Evolutionary conservation across 92 coral and sea anemone genomes (phyloP).

Genomic region (Blastomussa wellsi): DNA sequence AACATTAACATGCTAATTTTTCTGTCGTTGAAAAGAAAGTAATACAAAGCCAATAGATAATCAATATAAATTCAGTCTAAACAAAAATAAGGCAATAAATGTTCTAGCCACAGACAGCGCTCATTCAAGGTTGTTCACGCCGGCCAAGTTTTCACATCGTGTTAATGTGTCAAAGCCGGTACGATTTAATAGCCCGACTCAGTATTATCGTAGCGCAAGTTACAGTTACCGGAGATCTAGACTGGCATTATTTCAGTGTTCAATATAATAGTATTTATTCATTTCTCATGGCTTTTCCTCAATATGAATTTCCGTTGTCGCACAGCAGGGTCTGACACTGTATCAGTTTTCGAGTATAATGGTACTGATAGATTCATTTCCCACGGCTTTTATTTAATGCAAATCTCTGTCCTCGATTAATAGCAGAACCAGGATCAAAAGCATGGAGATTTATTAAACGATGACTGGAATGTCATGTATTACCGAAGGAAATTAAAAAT

Average conservation of each 20-base stretch:
- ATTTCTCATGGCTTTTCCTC: not conserved
- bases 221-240: not conserved
- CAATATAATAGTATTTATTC: not conserved
- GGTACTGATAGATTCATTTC: not conserved
- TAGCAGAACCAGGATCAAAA: not conserved
- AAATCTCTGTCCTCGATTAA: not conserved
- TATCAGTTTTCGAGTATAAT: not conserved
- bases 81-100: too few species aligned
- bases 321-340: too few species aligned
- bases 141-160: too few species aligned
- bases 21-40: not conserved
- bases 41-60: too few species aligned
- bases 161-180: too few species aligned
- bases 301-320: not conserved
- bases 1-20: not conserved
- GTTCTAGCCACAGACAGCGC: too few species aligned
- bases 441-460: not conserved
- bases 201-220: not conserved
- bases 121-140: too few species aligned
- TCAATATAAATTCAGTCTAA: not conserved
- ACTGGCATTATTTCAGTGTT: not conserved
- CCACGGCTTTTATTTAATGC: not conserved
- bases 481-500: not conserved
- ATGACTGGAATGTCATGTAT: not conserved
- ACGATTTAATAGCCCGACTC: too few species aligned